Conservation (phyloP, 2,888 invertebrate genomes). For the Rambutsinella grinnellia region DNA sequence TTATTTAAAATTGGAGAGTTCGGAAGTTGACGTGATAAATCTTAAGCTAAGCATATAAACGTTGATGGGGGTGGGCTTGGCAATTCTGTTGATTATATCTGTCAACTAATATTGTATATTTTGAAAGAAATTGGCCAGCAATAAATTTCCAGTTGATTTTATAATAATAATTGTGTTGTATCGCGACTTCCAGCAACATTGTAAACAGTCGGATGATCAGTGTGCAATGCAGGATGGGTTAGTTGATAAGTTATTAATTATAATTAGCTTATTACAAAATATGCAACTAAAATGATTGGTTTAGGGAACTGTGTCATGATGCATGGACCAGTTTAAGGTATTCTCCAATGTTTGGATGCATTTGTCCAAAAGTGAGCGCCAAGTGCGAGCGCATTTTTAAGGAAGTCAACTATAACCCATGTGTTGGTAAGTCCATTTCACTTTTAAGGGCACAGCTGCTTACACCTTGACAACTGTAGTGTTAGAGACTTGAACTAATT, state of each 20-base stretch:
- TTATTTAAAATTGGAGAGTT: too few species aligned
- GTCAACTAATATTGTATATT: too few species aligned
- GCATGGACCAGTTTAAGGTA: constrained; percentile 89
- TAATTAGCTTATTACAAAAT: constrained; percentile 2
- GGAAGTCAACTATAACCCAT: constrained; percentile 92
- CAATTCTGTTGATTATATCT: too few species aligned
- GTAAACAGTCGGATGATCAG: constrained; percentile 84
- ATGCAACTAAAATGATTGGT: too few species aligned
- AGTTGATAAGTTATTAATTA: constrained; percentile 67
- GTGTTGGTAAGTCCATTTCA: constrained; percentile 82
- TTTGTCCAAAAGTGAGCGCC: constrained; percentile 90
- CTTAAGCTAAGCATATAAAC: neutral
- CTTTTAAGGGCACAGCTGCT: constrained; percentile 36
- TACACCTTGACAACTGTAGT: constrained; percentile 45
- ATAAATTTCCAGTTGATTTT: too few species aligned
- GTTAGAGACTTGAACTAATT: constrained; percentile 3
- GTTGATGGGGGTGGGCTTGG: neutral
- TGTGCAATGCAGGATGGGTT: constrained; percentile 92
- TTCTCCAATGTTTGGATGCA: constrained; percentile 93
- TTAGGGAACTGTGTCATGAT: constrained; percentile 84
- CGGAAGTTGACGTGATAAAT: neutral
- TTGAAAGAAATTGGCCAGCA: too few species aligned
- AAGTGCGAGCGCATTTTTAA: constrained; percentile 90
- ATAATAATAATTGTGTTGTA: constrained; percentile 69
- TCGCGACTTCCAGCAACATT: constrained; percentile 88